Base-by-base conservation (phyloP, 1,140 invertebrate species). In the Eueides isabella region DNA sequence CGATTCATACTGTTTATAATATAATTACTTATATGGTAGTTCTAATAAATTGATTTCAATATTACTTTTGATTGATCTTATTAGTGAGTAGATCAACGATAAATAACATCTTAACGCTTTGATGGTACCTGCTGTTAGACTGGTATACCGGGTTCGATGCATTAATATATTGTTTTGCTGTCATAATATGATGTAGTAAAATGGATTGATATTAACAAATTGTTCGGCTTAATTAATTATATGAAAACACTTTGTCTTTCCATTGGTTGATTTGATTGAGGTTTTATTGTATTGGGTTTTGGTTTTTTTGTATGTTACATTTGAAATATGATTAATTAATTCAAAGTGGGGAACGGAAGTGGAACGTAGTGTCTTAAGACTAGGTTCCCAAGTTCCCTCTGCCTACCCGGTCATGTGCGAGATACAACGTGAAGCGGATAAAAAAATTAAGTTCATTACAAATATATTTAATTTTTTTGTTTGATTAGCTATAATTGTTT, bases 11-110 rank as follows among this genome's bases (percentile, higher is more conserved):
- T 11, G 6, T 9, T 11, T 12, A 55, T 3, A 23, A 23, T 26
- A 55, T 23, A 55, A 55, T 23, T 12, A 55, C 23, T 23, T 26
- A 23, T 55, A 23, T 2, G 19, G 9, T 48, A 5, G 7, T 55
- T 12, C 19, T 55, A 55, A 55, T 55, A 55, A 14, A 55, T 55
- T 23, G 48, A 55, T 55, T 35, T 71, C 35, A 63, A 44, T 64
- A 35, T 64, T 44, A n/a, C 61, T n/a, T 35, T 62, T 33, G 63
- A 67, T 73, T 63, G 23, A 31, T 31, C 41, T 72, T 72, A 79
- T 82, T 85, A 80, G 76, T 78, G 67, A 80, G 76, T 78, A 82
- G 80, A 84, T 87, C 85, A 85, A 85, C 84, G 81, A 84, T 85
- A 84, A 80, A 80, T 75, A 71, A 67, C 72, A 74, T 70, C 73